These are phyloP conservation scores for Andrena camellia DNA, from an alignment of 2,888 invertebrate species.

Conservation along the genomic window DNA sequence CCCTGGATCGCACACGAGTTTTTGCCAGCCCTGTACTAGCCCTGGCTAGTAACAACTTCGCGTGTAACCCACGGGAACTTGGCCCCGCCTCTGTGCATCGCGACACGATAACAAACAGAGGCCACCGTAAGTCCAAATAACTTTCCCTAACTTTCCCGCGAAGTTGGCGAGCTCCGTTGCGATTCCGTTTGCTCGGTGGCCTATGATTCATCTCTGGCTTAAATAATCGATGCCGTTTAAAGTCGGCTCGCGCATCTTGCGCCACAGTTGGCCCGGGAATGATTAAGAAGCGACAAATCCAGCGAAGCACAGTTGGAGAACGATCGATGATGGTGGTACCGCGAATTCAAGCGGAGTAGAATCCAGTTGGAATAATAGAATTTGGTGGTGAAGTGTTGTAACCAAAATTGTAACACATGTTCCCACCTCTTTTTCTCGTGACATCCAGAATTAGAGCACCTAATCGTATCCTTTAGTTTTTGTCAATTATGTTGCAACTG, in stretches of 20 bases:
- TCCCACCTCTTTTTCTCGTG: too few species aligned
- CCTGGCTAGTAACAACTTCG: conserved; percentile 4
- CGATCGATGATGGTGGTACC: too few species aligned
- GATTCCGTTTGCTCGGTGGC: conserved; percentile 46
- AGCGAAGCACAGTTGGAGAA: conserved; percentile 1
- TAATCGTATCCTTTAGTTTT: too few species aligned
- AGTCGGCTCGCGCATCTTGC: conserved; percentile 38
- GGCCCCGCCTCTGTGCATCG: not conserved
- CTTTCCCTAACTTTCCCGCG: conserved; percentile 28
- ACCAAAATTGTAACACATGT: too few species aligned
- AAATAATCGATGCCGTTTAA: conserved; percentile 56
- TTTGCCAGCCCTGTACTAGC: too few species aligned
- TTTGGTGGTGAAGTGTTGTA: too few species aligned
- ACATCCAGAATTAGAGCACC: too few species aligned
- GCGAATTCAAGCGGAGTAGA: too few species aligned
- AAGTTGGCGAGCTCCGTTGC: conserved; percentile 20
- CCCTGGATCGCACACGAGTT: too few species aligned
- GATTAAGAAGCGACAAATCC: conserved; percentile 22
- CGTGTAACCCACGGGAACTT: conserved; percentile 9
- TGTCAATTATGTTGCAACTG: too few species aligned
- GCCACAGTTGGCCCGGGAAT: conserved; percentile 17
- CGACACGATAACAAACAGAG: conserved; percentile 45
- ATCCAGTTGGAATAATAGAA: too few species aligned
- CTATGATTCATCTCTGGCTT: conserved; percentile 31
- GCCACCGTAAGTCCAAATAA: conserved; percentile 38